Evolutionary conservation across 1,140 invertebrate genomes (phyloP).

Genomic region (Hycleus cichorii): DNA sequence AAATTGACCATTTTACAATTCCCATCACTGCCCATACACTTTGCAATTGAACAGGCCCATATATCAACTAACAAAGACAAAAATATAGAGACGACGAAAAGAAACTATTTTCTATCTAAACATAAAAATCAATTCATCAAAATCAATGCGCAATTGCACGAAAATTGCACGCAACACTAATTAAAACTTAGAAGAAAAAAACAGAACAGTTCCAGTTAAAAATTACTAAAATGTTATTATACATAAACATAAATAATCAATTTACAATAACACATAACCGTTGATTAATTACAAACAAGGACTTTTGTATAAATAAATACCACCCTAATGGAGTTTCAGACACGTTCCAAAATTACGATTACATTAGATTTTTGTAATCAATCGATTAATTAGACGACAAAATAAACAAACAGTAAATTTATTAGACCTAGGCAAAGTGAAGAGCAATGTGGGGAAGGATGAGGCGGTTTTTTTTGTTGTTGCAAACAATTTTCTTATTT

Average conservation of each 20-base stretch:
- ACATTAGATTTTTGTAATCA: background rate
- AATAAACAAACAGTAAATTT: slow-evolving; percentile 15
- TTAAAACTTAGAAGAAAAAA: slow-evolving; percentile 2
- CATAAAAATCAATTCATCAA: background rate
- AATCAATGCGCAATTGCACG: slow-evolving; percentile 6
- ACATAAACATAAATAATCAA: background rate
- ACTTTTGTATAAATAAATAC: background rate
- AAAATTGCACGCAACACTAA: slow-evolving; percentile 10
- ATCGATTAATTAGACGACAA: slow-evolving; percentile 4
- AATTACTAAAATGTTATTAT: too few species aligned
- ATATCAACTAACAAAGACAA: background rate
- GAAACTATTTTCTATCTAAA: background rate
- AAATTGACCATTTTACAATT: background rate
- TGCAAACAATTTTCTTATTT: background rate
- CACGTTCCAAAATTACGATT: background rate
- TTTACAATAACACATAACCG: background rate
- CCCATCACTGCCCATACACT: background rate
- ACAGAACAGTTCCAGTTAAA: background rate
- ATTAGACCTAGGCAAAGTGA: slow-evolving; percentile 14
- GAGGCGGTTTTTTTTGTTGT: background rate
- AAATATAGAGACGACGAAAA: background rate
- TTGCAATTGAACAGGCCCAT: background rate
- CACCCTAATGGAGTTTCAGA: background rate
- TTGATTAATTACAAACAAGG: slow-evolving; percentile 20
- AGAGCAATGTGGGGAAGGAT: slow-evolving; percentile 16